Evolutionary conservation across 2,113 vertebrate species (phyloP), one percentile per base, ranked within the genome.

Genomic region (Gymnogyps californianus): DNA sequence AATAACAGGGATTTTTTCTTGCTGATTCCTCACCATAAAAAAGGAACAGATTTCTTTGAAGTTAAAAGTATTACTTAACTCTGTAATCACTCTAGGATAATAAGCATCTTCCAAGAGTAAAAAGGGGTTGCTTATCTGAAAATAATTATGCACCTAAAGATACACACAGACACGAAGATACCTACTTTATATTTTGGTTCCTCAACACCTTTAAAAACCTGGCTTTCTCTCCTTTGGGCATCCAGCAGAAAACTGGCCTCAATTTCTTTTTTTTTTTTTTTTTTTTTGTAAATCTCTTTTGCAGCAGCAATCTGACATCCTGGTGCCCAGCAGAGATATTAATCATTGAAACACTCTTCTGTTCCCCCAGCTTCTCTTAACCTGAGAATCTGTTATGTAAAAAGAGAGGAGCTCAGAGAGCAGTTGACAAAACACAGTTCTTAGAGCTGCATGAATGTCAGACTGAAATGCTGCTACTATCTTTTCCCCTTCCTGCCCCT

Each of bases 311-410:
- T 42, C 38, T 86, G 76, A 83, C 55, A 83, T 67, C 24, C 49
- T 75, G 51, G 51, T 92, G 67, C 85, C 86, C 72, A 95, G 77
- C 69, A 92, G 83, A 71, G 65, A 40, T 77, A 92, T 96, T 89
- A 94, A 93, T 90, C 95, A 94, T n/a, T 81, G 69, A 95, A 88
- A 89, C 32, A 59, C 26, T 83, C 72, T 34, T 61, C 74, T 61
- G 34, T 47, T 88, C 46, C 22, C 65, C 18, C 38, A 42, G 54
- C 16, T 77, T 88, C 88, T 86, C n/a, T 51, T 26, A 89, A 79
- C 54, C 47, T 71, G 47, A 67, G 69, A 85, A 87, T 89, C 52
- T 47, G 38, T 75, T 95, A 81, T 2, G 42, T 64, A 93, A 71
- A 83, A 93, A 67, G 47, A 74, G 26, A 3, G 16, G 49, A 62